phyloP scores from a whole-genome alignment of 2,113 vertebrate genomes.

The Malurus elegans region DNA sequence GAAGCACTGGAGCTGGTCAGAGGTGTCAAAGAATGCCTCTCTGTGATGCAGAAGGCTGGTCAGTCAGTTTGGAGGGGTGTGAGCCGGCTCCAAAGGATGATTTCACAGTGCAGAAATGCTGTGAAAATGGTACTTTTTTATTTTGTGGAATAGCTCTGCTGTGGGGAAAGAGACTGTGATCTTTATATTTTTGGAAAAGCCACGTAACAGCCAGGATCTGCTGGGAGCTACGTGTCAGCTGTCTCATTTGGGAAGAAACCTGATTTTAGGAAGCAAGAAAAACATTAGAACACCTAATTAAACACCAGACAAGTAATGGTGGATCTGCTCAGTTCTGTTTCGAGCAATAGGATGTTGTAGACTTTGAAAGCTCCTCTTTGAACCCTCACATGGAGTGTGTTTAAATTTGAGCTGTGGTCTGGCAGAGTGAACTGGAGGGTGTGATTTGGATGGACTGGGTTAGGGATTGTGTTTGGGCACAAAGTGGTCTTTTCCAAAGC shows the following conservation, averaged over 20 bases:
- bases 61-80: background rate
- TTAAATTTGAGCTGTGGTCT: background rate
- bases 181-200: background rate
- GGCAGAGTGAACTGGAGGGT: background rate
- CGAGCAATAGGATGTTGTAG: background rate
- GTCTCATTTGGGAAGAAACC: background rate
- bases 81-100: background rate
- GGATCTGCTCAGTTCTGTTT: background rate
- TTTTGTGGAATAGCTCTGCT: background rate
- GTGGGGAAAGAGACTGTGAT: background rate
- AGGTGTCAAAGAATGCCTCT: fast-evolving
- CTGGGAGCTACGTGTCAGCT: background rate
- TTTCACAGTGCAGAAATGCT: background rate
- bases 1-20: background rate
- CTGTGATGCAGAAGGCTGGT: background rate
- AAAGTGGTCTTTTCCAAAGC: background rate
- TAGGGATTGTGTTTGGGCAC: background rate
- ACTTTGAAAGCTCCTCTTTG: background rate
- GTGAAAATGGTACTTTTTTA: background rate
- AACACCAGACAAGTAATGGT: background rate
- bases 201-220: background rate
- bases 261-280: background rate
- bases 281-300: background rate
- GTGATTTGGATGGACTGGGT: background rate
- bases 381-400: background rate